Percentiles rank a stretch among this genome's conserved stretches.
Evolutionary conservation across 2,113 vertebrate genomes (phyloP).

Genomic region (Barbus barbus): DNA sequence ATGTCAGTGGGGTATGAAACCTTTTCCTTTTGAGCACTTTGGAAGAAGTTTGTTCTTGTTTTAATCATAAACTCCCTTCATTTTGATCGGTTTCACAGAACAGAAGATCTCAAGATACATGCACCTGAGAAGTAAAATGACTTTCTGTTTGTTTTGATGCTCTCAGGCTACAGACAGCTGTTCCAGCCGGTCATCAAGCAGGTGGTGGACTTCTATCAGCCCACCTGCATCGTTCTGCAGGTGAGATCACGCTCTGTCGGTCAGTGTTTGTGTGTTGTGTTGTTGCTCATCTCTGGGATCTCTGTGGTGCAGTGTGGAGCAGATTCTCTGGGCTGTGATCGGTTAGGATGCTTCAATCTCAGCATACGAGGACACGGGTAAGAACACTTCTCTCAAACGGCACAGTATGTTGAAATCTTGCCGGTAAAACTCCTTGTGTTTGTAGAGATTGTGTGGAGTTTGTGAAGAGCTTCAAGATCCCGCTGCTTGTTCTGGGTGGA

Average conservation of each 20-base stretch:
- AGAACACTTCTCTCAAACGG: conserved; percentile 55
- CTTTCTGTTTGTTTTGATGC: conserved; percentile 55
- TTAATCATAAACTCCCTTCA: no score
- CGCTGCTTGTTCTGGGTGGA: conserved; percentile 93
- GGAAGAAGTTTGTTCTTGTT: neutral
- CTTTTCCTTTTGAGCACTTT: no score
- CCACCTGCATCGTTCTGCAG: conserved; percentile 97
- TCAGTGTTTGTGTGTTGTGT: neutral
- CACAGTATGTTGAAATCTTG: no score
- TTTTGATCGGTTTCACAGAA: no score
- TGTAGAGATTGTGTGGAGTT: conserved; percentile 96
- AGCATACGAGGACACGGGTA: conserved; percentile 98
- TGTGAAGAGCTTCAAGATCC: conserved; percentile 97
- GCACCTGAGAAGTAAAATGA: no score
- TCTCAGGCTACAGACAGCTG: conserved; percentile 92
- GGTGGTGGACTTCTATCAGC: conserved; percentile 98
- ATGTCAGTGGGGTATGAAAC: no score
- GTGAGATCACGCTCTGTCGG: conserved; percentile 66
- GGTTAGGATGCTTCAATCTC: conserved; percentile 97
- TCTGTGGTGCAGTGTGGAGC: conserved; percentile 91
- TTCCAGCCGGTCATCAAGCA: conserved; percentile 99
- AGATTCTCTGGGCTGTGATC: conserved; percentile 94
- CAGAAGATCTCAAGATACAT: neutral
- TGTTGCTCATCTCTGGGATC: neutral
- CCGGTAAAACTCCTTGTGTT: conserved; percentile 28